phyloP scores from a whole-genome alignment of 2,113 vertebrate species.

The Plestiodon gilberti region DNA sequence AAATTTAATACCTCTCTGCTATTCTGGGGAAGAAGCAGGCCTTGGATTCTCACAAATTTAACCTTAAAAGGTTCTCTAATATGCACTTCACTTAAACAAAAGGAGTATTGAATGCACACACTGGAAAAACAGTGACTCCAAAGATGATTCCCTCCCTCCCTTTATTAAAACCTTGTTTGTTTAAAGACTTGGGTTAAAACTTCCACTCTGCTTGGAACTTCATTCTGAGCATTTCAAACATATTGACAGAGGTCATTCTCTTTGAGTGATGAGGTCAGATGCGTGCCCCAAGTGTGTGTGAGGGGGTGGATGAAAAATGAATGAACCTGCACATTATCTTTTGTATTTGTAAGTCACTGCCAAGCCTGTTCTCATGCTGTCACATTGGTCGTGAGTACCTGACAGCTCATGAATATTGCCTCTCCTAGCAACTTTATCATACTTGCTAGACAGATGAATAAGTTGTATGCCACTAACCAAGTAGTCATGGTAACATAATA shows the following conservation, averaged over 20 bases:
- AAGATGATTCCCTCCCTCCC: conserved; percentile 32
- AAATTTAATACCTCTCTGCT: background rate
- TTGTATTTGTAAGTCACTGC: conserved; percentile 42
- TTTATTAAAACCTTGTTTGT: conserved; percentile 17
- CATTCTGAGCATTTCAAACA: conserved; percentile 25
- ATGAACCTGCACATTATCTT: conserved; percentile 23
- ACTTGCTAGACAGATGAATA: background rate
- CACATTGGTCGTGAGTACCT: fast-evolving
- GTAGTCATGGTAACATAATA: background rate
- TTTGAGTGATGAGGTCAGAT: conserved; percentile 20
- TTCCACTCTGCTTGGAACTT: background rate
- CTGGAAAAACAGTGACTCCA: background rate
- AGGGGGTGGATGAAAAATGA: background rate
- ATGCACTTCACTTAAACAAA: conserved; percentile 52
- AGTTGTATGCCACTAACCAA: conserved; percentile 19
- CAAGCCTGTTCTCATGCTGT: conserved; percentile 40
- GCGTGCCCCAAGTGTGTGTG: background rate
- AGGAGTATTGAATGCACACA: conserved; percentile 37
- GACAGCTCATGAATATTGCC: conserved; percentile 6
- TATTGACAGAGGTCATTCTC: conserved; percentile 48
- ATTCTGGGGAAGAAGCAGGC: background rate
- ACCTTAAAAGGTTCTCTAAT: conserved; percentile 18
- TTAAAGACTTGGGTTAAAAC: background rate
- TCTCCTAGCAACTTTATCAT: background rate
- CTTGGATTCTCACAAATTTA: conserved; percentile 21